These are phyloP conservation scores for Darevskia mixta DNA, from an alignment of 2,797 vertebrate genomes.

Conservation along the genomic window DNA sequence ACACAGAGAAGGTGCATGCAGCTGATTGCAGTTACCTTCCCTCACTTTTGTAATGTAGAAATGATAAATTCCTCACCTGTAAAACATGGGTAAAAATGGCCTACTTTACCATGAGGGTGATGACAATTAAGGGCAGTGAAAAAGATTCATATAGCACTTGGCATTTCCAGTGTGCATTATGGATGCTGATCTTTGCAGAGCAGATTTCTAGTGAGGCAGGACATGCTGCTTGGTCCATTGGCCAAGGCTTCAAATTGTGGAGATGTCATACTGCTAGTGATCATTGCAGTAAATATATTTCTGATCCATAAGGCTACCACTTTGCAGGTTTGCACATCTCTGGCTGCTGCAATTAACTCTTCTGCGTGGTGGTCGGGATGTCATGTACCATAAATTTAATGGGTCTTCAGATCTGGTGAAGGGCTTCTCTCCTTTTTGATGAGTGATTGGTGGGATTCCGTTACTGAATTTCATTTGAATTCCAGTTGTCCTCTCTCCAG, in stretches of 20 bases:
- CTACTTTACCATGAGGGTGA: not conserved
- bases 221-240: not conserved
- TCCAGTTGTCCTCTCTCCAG: constrained; percentile 28
- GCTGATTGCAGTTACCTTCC: not conserved
- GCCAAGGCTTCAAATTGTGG: not conserved
- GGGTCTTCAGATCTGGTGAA: constrained; percentile 49
- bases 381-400: constrained; percentile 36
- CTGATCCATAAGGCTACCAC: constrained; percentile 35
- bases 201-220: not conserved
- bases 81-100: no score
- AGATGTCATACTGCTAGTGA: constrained; percentile 60
- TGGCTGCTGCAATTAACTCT: constrained; percentile 48
- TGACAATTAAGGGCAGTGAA: not conserved
- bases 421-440: constrained; percentile 41
- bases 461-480: not conserved
- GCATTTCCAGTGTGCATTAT: not conserved
- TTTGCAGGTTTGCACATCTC: constrained; percentile 7
- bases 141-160: no score
- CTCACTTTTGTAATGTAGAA: not conserved
- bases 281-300: constrained; percentile 53
- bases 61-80: not conserved
- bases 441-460: constrained; percentile 46
- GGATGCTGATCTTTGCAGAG: no score
- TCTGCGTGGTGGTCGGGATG: constrained; percentile 39
- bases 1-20: not conserved